phyloP scores from a whole-genome alignment of 2,888 invertebrate genomes.

The Halocaridina rubra region DNA sequence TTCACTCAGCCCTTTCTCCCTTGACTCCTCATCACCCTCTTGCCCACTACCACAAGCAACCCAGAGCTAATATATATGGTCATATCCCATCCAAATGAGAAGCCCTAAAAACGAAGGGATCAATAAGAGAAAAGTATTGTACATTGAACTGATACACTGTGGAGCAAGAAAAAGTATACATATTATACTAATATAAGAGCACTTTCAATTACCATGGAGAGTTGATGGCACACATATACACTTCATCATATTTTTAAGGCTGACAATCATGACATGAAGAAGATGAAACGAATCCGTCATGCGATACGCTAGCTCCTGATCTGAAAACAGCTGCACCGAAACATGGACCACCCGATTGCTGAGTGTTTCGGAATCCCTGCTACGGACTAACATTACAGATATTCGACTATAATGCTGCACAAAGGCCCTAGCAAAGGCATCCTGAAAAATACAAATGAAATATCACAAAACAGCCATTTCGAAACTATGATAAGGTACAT shows the following conservation, averaged over 20 bases:
- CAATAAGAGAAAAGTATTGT: neutral
- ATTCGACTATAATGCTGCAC: slow-evolving; percentile 96
- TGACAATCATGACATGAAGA: slow-evolving; percentile 92
- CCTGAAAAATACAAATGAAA: no score
- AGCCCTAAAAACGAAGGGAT: neutral
- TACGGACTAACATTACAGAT: slow-evolving; percentile 87
- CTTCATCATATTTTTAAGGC: slow-evolving; percentile 92
- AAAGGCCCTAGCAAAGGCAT: slow-evolving; percentile 92
- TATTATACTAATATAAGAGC: no score
- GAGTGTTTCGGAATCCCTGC: slow-evolving; percentile 87
- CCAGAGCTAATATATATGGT: no score
- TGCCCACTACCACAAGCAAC: no score
- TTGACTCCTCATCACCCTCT: no score
- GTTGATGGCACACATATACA: slow-evolving; percentile 89
- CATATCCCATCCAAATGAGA: neutral
- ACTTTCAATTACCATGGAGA: slow-evolving; percentile 81
- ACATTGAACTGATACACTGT: no score
- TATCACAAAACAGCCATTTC: no score
- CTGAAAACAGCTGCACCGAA: slow-evolving; percentile 94
- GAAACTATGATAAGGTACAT: no score
- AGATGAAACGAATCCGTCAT: slow-evolving; percentile 92
- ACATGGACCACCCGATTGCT: slow-evolving; percentile 97
- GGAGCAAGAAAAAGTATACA: no score
- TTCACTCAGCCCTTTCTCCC: no score
- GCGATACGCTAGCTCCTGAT: slow-evolving; percentile 87